Evolutionary conservation across 2,888 invertebrate genomes (phyloP), one percentile per base, ranked within the genome.

Genomic region (Timema podura): DNA sequence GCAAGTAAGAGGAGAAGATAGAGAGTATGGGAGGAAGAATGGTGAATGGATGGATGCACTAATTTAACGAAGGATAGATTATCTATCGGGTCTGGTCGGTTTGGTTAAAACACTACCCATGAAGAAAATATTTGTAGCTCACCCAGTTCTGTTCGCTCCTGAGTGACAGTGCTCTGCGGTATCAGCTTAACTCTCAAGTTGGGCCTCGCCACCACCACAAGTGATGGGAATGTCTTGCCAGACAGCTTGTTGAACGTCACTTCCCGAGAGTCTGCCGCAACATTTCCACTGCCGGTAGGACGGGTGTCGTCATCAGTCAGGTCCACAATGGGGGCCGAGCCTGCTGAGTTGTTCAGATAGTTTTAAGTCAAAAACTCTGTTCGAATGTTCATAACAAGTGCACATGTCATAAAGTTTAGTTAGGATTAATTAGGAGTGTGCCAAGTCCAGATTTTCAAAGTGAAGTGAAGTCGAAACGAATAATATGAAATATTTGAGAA

Each of bases 161-260:
- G 79, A 59, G 79, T 79, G 2, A 79, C 75, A 51, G 78, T 70
- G 71, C 79, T 77, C 16, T 79, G 75, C 0, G 79, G 72, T 7
- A 81, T 77, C 73, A 91, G 91, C 78, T 91, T 91, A 0, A 88
- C 85, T 69, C 88, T 87, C 0, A 95, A 84, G 82, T 90, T 90
- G 0, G 93, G 93, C 48, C 92, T 87, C 0, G 93, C 93, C 30
- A 91, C 87, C 0, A 95, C 93, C 48, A 94, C 92, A 67, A 95
- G 82, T 0, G 94, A 94, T 0, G 94, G 94, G 81, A 90, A 94
- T 0, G 93, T 94, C 80, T 93, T 91, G 54, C 92, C 90, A 82
- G 82, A 78, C 69, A 91, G 80, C 79, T 92, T 92, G 78, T 90
- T 91, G 77, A 91, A 90, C 0, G 91, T 88, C 5, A 92, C 88